A percentile compares a stretch with the other conserved stretches of the same genome.
Evolutionary conservation across 2,113 vertebrate genomes (phyloP).

Genomic region (Noturus placidus): DNA sequence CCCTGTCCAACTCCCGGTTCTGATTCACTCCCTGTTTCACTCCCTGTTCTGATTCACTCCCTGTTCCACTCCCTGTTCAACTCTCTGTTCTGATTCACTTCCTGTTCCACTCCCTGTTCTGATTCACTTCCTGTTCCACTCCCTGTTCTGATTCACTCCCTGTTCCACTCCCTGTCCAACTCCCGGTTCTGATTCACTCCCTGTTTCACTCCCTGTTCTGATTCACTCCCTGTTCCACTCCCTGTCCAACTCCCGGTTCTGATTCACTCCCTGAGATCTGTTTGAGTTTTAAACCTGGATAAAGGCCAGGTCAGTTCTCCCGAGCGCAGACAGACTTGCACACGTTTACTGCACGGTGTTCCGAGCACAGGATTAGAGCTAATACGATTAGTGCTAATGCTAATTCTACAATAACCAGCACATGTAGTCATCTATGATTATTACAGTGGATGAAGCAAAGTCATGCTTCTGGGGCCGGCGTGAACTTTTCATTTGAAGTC

Average conservation of each 20-base stretch:
- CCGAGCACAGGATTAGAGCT: neutral
- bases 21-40: neutral
- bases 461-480: neutral
- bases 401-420: constrained; percentile 1
- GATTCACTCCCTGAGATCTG: neutral
- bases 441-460: neutral
- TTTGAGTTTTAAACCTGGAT: neutral
- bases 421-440: neutral
- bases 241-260: neutral
- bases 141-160: neutral
- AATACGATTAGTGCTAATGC: neutral
- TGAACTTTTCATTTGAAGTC: neutral
- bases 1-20: neutral
- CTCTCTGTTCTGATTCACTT: too few relatives aligned
- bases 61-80: neutral
- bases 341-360: neutral
- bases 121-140: neutral
- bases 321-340: neutral
- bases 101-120: too few relatives aligned
- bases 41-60: neutral
- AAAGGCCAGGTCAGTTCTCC: neutral
- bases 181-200: neutral
- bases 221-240: neutral
- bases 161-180: neutral
- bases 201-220: neutral